Percentiles rank a stretch among this genome's conserved stretches.
Evolutionary conservation across 2,113 vertebrate genomes (phyloP).

Genomic region (Nothobranchius kuhntae): DNA sequence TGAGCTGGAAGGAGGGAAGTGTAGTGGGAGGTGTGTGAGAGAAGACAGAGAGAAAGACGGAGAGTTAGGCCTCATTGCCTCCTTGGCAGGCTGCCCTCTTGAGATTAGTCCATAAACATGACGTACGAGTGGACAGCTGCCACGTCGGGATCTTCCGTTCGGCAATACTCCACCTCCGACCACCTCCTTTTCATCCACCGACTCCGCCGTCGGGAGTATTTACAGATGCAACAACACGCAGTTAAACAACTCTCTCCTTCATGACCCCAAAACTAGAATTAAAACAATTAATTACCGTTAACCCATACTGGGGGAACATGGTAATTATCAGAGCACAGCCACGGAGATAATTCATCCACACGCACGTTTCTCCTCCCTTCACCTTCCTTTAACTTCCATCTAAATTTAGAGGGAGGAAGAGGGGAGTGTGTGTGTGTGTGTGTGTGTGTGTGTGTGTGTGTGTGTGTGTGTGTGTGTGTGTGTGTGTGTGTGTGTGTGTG

Average conservation of each 20-base stretch:
- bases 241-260: conserved; percentile 64
- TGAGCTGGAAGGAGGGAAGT: conserved; percentile 9
- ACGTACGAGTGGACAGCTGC: not conserved
- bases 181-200: conserved; percentile 12
- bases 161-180: conserved; percentile 8
- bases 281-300: conserved; percentile 79
- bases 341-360: conserved; percentile 33
- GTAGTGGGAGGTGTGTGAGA: conserved; percentile 38
- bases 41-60: conserved; percentile 36
- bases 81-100: conserved; percentile 41
- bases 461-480: too few species aligned
- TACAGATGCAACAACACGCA: conserved; percentile 61
- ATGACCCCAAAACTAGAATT: conserved; percentile 71
- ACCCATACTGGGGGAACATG: conserved; percentile 51
- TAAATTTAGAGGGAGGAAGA: conserved; percentile 68
- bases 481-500: too few species aligned
- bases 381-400: conserved; percentile 61
- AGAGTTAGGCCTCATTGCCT: conserved; percentile 61
- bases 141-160: not conserved
- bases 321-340: conserved; percentile 73
- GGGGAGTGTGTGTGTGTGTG: not conserved
- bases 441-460: conserved; percentile 16
- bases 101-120: conserved; percentile 50
- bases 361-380: conserved; percentile 32
- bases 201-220: conserved; percentile 52